These are phyloP conservation scores for Porites rus DNA, from an alignment of 92 coral and sea anemone genomes.

Conservation along the genomic window DNA sequence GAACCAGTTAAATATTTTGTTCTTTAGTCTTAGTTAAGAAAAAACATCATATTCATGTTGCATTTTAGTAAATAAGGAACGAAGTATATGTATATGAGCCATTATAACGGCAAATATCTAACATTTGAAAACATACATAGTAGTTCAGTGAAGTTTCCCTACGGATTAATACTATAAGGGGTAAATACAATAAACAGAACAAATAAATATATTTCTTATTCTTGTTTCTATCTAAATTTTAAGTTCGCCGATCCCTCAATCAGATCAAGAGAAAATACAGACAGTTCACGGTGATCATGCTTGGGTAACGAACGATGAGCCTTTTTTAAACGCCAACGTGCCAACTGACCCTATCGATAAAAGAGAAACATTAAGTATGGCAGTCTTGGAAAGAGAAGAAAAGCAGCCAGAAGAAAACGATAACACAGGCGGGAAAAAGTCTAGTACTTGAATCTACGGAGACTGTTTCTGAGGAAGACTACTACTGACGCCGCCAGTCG, in stretches of 20 bases:
- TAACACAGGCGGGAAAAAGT: not conserved
- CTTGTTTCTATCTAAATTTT: not conserved
- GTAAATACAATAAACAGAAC: not conserved
- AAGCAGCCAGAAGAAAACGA: not conserved
- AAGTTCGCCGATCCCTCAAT: constrained; percentile 20
- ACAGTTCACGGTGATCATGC: constrained; percentile 11
- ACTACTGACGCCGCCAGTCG: not conserved
- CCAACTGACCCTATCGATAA: not conserved
- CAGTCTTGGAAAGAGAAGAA: not conserved
- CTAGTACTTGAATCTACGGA: not conserved
- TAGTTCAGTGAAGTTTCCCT: no score
- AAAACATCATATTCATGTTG: no score
- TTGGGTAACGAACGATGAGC: constrained; percentile 24
- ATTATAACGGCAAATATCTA: no score
- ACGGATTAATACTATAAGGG: no score
- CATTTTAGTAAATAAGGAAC: no score
- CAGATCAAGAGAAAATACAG: constrained; percentile 16
- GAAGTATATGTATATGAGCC: no score
- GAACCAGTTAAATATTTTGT: no score
- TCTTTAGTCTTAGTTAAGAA: no score
- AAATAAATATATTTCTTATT: not conserved
- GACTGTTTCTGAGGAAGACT: constrained; percentile 15
- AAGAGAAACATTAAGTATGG: constrained; percentile 28
- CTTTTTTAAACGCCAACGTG: not conserved
- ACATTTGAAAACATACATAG: no score